Base-by-base conservation (phyloP, 2,113 vertebrate species). In the Labeo rohita region DNA sequence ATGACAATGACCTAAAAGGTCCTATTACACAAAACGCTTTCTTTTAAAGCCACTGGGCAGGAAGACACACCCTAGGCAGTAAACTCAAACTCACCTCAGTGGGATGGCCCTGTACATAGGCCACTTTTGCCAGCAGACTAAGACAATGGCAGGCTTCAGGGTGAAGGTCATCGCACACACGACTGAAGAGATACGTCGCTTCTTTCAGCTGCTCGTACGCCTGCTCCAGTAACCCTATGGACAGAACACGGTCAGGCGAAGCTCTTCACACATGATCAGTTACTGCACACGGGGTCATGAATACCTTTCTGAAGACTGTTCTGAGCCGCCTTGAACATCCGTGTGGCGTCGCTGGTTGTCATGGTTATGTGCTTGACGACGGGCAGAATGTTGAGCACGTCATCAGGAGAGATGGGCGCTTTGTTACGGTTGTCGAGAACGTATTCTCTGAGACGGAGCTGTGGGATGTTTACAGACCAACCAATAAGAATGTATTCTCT, bases 381-480 rank as follows among this genome's bases (percentile, higher is more conserved):
- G 16, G 96, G 95, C 78, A 96, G 92, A 78, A 96, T 91, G 92
- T 96, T 96, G 49, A 96, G 90, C 87, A 96, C 89, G 15, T 96
- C 96, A 0, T 96, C 96, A 56, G 95, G 93, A 82, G 94, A 91
- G 80, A 96, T 93, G 50, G 95, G 93, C 36, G 95, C 93, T 91
- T 96, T 96, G 68, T 86, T 95, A 49, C 93, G 94, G 90, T 92
- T 95, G 91, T 96, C 94, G 4, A 96, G 86, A 65, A 76, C 65
- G 87, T 96, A 96, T 89, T 96, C 95, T 84, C 93, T 93, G 56
- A 96, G 91, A 74, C 95, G 93, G 83, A 96, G 89, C 96, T 96
- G 81, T 79, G 75, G 72, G 47, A 72, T 61, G 83, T n/a, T 83
- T 2, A 91, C 80, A 70, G 50, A 78, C 15, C 61, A 6, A 5